Percentiles rank a stretch among this genome's conserved stretches.
Evolutionary conservation across 2,797 vertebrate species (phyloP).

Genomic region (Semaprochilodus insignis): DNA sequence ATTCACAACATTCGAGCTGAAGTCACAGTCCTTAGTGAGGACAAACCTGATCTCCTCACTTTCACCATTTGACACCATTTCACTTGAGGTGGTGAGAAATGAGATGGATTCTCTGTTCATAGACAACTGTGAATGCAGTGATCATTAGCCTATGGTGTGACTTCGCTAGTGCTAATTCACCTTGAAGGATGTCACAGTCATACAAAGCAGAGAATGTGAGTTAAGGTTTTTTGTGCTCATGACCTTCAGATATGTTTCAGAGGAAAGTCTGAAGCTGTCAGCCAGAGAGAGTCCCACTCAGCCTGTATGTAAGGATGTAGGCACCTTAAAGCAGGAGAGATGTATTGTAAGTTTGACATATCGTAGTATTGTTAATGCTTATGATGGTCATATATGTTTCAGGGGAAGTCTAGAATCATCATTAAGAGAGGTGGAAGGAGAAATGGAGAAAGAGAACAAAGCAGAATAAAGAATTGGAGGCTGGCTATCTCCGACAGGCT

Average conservation of each 20-base stretch:
- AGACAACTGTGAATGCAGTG: not conserved
- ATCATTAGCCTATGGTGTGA: not conserved
- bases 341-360: not conserved
- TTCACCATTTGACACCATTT: not conserved
- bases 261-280: not conserved
- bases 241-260: not conserved
- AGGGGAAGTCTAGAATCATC: constrained; percentile 63
- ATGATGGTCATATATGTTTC: constrained; percentile 44
- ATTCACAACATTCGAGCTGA: constrained; percentile 58
- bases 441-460: constrained; percentile 33
- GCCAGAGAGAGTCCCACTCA: not conserved
- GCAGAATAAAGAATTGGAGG: constrained; percentile 41
- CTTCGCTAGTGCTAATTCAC: too few species aligned
- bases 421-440: constrained; percentile 2
- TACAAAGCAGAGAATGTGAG: too few species aligned
- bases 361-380: not conserved
- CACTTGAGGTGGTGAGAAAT: not conserved
- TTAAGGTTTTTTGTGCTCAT: not conserved
- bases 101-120: not conserved
- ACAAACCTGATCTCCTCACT: not conserved
- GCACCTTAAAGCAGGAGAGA: not conserved
- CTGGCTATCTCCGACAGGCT: constrained; percentile 38
- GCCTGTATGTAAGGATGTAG: too few species aligned
- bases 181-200: too few species aligned
- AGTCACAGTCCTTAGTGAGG: constrained; percentile 10